Conservation (phyloP, 2,113 vertebrate species). For the Zosterops japonicus region DNA sequence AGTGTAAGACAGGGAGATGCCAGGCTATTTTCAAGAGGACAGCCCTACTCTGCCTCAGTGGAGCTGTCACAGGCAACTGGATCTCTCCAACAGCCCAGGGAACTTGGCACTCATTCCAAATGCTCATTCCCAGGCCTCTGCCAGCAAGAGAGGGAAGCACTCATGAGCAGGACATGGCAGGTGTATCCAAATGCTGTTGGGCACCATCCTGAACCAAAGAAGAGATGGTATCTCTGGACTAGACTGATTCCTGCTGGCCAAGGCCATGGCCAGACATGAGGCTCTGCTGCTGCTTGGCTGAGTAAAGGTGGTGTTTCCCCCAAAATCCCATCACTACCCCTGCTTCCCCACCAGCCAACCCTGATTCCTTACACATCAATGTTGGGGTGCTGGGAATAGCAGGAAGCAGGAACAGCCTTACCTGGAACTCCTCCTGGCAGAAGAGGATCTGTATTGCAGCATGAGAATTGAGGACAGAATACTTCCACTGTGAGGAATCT, state of each 20-base stretch:
- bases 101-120: neutral
- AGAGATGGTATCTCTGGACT: neutral
- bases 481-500: neutral
- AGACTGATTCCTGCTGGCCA: neutral
- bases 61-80: neutral
- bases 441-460: neutral
- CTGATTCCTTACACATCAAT: neutral
- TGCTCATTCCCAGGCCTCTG: neutral
- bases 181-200: neutral
- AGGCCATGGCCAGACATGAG: fast-evolving
- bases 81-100: neutral
- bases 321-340: neutral
- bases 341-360: neutral
- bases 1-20: neutral
- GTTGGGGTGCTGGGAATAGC: neutral
- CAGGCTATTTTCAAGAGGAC: neutral
- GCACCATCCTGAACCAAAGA: neutral
- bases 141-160: neutral
- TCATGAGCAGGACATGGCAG: fast-evolving
- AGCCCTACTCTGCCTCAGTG: neutral
- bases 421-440: neutral
- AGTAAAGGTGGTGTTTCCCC: neutral
- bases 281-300: neutral
- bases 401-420: neutral
- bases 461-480: neutral